Conservation (phyloP, 2,113 vertebrate species). For the Scatophagus argus region DNA sequence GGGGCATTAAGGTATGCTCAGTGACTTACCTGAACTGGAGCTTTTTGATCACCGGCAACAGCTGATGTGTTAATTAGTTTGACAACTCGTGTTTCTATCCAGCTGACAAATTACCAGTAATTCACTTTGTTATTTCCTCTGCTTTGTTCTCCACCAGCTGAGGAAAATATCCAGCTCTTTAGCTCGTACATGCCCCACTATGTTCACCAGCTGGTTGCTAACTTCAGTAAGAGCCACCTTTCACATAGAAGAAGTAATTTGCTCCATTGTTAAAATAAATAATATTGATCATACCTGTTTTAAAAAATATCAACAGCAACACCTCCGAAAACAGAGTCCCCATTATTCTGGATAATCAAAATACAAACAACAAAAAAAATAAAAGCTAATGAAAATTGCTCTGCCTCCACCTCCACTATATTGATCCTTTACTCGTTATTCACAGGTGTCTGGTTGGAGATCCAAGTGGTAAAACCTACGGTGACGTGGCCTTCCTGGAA, state of each 20-base stretch:
- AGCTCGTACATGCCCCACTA: no score
- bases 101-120: no score
- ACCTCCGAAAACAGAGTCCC: no score
- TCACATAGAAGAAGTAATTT: no score
- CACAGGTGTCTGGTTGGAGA: conserved; percentile 91
- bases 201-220: no score
- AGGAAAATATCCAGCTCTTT: no score
- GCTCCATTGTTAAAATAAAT: neutral
- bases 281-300: neutral
- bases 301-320: neutral
- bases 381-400: no score
- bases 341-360: neutral
- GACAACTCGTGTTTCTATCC: neutral
- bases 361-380: no score
- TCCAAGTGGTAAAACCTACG: conserved; percentile 88
- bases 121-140: no score
- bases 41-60: neutral
- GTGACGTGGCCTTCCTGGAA: conserved; percentile 92
- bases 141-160: no score
- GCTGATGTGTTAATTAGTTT: neutral
- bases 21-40: neutral
- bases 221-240: no score
- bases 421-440: neutral
- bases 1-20: conserved; percentile 87
- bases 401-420: no score